Evolutionary conservation across 2,888 invertebrate species (phyloP).

Genomic region (Folsomia manolachei): DNA sequence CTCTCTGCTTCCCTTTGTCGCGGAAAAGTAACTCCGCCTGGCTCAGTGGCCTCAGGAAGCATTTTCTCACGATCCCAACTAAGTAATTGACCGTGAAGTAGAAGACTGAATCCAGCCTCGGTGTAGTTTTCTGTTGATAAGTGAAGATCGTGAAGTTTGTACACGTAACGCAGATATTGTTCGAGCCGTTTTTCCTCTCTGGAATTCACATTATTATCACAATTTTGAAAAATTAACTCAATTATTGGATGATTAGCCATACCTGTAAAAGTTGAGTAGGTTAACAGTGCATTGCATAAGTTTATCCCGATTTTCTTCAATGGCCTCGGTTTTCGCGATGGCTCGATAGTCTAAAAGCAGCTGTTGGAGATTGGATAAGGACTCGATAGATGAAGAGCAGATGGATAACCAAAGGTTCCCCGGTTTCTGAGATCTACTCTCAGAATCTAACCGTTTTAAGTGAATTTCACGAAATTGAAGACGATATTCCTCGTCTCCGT

Average conservation of each 20-base stretch:
- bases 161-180: conserved; percentile 93
- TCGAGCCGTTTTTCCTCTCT: conserved; percentile 89
- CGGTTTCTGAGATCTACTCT: conserved; percentile 10
- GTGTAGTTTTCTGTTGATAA: conserved; percentile 86
- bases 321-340: conserved; percentile 75
- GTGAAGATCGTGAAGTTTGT: conserved; percentile 89
- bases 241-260: no score
- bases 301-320: conserved; percentile 87
- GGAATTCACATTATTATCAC: no score
- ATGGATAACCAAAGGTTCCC: conserved; percentile 31
- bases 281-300: conserved; percentile 96
- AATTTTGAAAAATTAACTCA: no score
- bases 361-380: conserved; percentile 32
- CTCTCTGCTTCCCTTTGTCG: conserved; percentile 74
- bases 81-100: conserved; percentile 87
- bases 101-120: conserved; percentile 90
- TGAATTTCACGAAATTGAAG: conserved; percentile 30
- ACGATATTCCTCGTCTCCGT: conserved; percentile 26
- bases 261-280: conserved; percentile 86
- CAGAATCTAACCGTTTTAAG: conserved; percentile 19
- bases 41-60: conserved; percentile 51
- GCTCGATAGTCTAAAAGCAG: conserved; percentile 83
- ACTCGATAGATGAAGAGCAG: conserved; percentile 35
- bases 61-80: conserved; percentile 64
- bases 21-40: conserved; percentile 64